Conservation (phyloP, 2,797 vertebrate genomes). For the Pangasius macronema region DNA sequence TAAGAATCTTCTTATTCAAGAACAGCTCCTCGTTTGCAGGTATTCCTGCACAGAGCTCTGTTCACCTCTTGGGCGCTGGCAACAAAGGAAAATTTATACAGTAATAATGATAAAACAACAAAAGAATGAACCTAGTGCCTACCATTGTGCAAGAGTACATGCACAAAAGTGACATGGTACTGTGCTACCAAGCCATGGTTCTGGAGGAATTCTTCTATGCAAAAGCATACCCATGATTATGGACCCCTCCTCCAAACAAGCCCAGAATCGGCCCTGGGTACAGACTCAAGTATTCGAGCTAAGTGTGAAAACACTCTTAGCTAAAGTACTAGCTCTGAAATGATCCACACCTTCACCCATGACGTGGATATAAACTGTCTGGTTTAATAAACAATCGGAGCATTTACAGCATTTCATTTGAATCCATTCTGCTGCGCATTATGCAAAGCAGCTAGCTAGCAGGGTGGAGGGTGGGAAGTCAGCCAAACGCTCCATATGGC, state of each 20-base stretch:
- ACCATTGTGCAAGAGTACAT: neutral
- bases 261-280: neutral
- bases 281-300: too few species aligned
- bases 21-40: neutral
- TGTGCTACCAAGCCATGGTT: neutral
- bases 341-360: too few species aligned
- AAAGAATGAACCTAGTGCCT: neutral
- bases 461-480: neutral
- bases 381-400: slow-evolving; percentile 10
- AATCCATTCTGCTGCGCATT: neutral
- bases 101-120: neutral
- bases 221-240: neutral
- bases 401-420: neutral
- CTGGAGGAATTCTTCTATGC: neutral
- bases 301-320: neutral
- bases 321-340: neutral
- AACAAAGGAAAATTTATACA: too few species aligned
- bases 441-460: neutral
- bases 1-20: neutral
- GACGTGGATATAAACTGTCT: neutral
- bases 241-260: neutral
- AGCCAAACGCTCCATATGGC: neutral
- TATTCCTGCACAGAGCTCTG: neutral
- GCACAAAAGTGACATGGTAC: neutral
- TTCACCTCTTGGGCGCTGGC: neutral